phyloP scores from a whole-genome alignment of 2,797 vertebrate species.

The Gorsachius magnificus region DNA sequence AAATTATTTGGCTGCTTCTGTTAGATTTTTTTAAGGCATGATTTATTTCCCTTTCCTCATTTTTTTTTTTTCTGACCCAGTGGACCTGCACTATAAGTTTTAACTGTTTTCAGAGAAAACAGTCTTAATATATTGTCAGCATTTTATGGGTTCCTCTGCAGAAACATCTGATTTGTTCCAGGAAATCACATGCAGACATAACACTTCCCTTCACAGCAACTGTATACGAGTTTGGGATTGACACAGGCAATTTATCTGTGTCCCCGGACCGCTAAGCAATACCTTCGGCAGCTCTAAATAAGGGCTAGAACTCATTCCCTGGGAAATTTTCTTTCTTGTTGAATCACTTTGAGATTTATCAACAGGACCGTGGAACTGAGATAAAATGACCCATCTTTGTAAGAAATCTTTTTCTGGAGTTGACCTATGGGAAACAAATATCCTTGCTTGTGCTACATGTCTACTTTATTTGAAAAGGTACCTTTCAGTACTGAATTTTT shows the following conservation, averaged over 20 bases:
- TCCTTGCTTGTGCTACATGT: background rate
- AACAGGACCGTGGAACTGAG: background rate
- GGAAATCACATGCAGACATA: background rate
- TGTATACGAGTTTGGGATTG: background rate
- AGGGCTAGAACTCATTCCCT: background rate
- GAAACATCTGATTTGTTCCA: constrained; percentile 2
- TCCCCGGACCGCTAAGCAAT: background rate
- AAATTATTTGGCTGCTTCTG: background rate
- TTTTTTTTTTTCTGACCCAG: background rate
- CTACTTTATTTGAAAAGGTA: background rate
- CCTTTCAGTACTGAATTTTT: background rate
- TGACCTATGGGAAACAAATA: background rate
- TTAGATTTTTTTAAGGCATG: background rate
- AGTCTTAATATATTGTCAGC: background rate
- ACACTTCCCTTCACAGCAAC: background rate
- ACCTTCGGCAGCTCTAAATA: background rate
- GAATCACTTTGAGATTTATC: constrained; percentile 1
- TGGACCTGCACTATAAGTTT: background rate
- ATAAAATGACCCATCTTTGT: background rate
- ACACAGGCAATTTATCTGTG: background rate
- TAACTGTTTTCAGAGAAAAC: background rate
- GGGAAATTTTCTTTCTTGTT: background rate
- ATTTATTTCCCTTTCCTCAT: background rate
- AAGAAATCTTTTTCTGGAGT: background rate
- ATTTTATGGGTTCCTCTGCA: background rate